Base-by-base conservation (phyloP, 1,140 invertebrate genomes). In the Gryllus bimaculatus region DNA sequence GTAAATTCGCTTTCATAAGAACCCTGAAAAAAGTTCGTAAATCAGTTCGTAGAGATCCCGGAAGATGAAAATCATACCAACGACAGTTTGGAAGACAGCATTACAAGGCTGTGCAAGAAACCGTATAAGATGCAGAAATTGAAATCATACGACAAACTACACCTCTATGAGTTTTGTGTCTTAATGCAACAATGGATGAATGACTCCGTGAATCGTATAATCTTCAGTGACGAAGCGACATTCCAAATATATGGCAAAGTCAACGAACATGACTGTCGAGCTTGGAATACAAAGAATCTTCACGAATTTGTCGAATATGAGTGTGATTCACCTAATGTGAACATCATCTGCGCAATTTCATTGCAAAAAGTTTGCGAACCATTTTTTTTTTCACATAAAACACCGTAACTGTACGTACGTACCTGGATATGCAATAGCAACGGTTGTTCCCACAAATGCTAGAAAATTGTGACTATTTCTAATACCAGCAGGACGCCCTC, bases 161-260 rank as follows among this genome's bases (percentile, higher is more conserved):
- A 26, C 10, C 20, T 13, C 0, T 75, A 20, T 10, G 21, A n/a
- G 20, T 75, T 75, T 20, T 26, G 1, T 20, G 8, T 13, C 18
- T 0, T 0, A 20, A 15, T 47, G 15, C 74, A 75, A n/a, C n/a
- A 26, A 20, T 8, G 20, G 20, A 26, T 75, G 66, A 12, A 26
- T 15, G 74, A 39, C 74, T 7, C 10, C 7, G 18, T 20, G 39
- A 20, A 18, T 18, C 0, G n/a, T 10, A 12, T 75, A 18, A 8
- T 10, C 39, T 75, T 75, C 74, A 75, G 0, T 75, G 74, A 78
- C 54, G 77, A 78, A 26, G 77, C 77, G 18, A 49, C 48, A 54
- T 78, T 78, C n/a, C 47, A 49, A 5, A 20, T n/a, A 54, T n/a
- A 10, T 20, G 18, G 48, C 48, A 48, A 20, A 21, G 77, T 78